Base-by-base conservation (phyloP, 2,797 vertebrate species). In the Darevskia mixta region DNA sequence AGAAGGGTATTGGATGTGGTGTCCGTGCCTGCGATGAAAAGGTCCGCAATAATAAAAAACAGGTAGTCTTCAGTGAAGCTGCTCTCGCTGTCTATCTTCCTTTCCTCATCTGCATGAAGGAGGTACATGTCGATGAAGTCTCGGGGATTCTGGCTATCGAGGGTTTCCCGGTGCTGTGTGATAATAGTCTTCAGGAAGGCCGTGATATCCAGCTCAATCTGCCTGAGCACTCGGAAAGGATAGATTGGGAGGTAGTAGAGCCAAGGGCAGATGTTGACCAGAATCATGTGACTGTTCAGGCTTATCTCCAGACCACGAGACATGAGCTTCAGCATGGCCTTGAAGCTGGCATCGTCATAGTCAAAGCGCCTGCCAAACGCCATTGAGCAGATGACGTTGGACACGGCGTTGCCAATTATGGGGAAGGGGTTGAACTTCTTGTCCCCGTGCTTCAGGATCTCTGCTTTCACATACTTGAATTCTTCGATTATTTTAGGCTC, bases 51-150 rank as follows among this genome's bases (percentile, higher is more conserved):
- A 89, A 99, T 98, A 89, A 98, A 99, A 93, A 99, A 98, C 9
- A 99, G 96, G 88, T 99, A 98, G 27, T 99, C 98, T 5, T 99
- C 98, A 5, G 97, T 96, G 92, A 99, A 99, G 93, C 97, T 98
- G 89, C 95, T 97, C 79, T 97, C 95, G 5, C 92, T 91, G 45
- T 95, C 89, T 17, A 78, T 87, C 76, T 94, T 95, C 81, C 92
- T 94, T 79, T 92, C 97, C 86, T 95, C 97, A 90, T 91, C 96
- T 0, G 97, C 96, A 29, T 99, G 98, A 58, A 98, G 95, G 86
- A 99, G 96, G 91, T 99, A 99, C 98, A 99, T 99, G 93, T 99
- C 99, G 45, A 98, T 97, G 55, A 99, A 98, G 95, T 99, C 99
- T 89, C 97, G 97, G 25, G 98, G 98, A 91, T 97, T 97, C 67